Evolutionary conservation across 2,797 vertebrate species (phyloP).

Genomic region (Nannoperca australis): DNA sequence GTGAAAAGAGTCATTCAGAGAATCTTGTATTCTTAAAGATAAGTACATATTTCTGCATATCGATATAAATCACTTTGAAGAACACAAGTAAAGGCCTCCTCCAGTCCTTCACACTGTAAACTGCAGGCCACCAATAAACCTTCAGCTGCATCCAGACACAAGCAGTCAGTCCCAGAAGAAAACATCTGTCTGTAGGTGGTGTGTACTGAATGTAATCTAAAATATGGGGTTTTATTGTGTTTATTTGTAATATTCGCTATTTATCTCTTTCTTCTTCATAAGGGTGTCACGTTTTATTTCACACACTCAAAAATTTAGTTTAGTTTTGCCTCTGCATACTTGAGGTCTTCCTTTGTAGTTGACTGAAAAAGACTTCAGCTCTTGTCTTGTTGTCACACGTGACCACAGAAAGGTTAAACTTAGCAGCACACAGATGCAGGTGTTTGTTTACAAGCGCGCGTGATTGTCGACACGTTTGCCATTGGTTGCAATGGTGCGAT

Average conservation of each 20-base stretch:
- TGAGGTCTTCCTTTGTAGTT: too few relatives aligned
- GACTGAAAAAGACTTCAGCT: slow-evolving; percentile 5
- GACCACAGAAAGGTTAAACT: slow-evolving; percentile 39
- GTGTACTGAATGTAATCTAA: background rate
- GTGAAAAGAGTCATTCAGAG: background rate
- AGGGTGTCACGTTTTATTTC: background rate
- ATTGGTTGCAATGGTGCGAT: background rate
- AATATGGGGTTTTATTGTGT: too few relatives aligned
- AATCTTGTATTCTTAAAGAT: too few relatives aligned
- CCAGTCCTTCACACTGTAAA: slow-evolving; percentile 14
- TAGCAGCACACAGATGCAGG: slow-evolving; percentile 29
- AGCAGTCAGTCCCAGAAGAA: slow-evolving; percentile 19
- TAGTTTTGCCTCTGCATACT: background rate
- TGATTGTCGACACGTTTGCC: background rate
- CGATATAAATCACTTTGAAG: too few relatives aligned
- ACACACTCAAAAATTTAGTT: background rate
- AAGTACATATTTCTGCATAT: too few relatives aligned
- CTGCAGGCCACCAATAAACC: too few relatives aligned
- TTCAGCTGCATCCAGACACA: too few relatives aligned
- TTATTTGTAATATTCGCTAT: too few relatives aligned
- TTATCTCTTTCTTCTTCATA: background rate
- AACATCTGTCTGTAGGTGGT: background rate
- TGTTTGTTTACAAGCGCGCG: slow-evolving; percentile 41
- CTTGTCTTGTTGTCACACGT: slow-evolving; percentile 30
- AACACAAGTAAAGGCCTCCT: too few relatives aligned